Evolutionary conservation across 2,888 invertebrate genomes (phyloP).

Genomic region (Phania funesta): DNA sequence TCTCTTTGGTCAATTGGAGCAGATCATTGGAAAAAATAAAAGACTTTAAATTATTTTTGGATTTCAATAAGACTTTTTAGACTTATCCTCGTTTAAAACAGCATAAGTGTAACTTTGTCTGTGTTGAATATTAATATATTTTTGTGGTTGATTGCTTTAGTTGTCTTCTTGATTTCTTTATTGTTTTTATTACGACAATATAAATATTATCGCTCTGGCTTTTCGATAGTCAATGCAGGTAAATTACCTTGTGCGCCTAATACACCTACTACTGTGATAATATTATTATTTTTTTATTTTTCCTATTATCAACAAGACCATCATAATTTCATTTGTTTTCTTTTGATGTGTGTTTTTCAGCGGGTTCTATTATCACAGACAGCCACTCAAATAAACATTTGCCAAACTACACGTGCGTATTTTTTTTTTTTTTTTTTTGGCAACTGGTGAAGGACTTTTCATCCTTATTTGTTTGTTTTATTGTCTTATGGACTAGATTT

Average conservation of each 20-base stretch:
- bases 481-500: background rate
- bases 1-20: too few relatives aligned
- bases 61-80: background rate
- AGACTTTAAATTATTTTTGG: too few relatives aligned
- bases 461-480: background rate
- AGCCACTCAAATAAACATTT: constrained; percentile 39
- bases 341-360: background rate
- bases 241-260: background rate
- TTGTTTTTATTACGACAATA: constrained; percentile 57
- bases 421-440: constrained; percentile 12
- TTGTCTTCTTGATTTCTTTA: constrained; percentile 55
- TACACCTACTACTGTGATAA: background rate
- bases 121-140: background rate
- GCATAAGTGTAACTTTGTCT: background rate
- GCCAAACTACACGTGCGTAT: constrained; percentile 15
- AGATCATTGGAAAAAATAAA: too few relatives aligned
- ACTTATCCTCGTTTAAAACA: background rate
- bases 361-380: background rate
- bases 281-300: background rate
- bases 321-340: constrained; percentile 30
- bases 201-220: constrained; percentile 56
- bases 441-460: constrained; percentile 5
- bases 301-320: constrained; percentile 38
- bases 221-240: constrained; percentile 64
- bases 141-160: constrained; percentile 24